Base-by-base conservation (phyloP, 2,888 invertebrate genomes). In the Creontiades dilutus region DNA sequence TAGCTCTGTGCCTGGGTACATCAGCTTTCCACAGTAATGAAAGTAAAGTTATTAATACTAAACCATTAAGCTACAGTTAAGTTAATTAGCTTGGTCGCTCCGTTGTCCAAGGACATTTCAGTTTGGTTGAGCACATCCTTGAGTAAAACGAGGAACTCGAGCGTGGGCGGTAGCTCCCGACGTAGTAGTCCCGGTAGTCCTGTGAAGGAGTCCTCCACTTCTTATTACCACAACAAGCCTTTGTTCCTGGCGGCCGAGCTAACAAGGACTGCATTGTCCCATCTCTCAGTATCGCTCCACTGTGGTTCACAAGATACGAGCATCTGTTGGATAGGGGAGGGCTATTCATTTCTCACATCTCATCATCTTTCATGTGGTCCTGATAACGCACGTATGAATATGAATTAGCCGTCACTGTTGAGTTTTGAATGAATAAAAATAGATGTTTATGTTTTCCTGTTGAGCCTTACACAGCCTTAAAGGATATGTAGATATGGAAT, bases 211-310 rank as follows among this genome's bases (percentile, higher is more conserved):
- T 68, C 9, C 61, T 78, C 16, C 16, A 47, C 46, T 47, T 46
- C 78, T 78, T 37, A 78, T 78, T 78, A 78, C 78, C n/a, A 78
- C 16, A 78, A n/a, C 16, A 78, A n/a, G 78, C 78, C 46, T 37
- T 78, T 78, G 78, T 78, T 46, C 37, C 78, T 37, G 28, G 14
- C 13, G 75, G 75, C 16, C 16, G 16, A 28, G 37, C 37, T 47
- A 78, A 78, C 47, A 78, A 78, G 78, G 47, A 19, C n/a, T 46
- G 78, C 78, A 78, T 78, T 78, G 47, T 78, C 46, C 78, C 68
- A 52, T 52, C 52, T 12, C 11, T 68, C 68, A 57, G 57, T 57
- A 57, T 57, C 57, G n/a, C 19, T 61, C 61, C n/a, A 7, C 16
- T 12, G 52, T 16, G 57, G 57, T 68, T 68, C 68, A 7, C 23